A percentile compares a stretch with the other conserved stretches of the same genome.
Evolutionary conservation across 2,888 invertebrate species (phyloP).

Genomic region (Rotaria socialis): DNA sequence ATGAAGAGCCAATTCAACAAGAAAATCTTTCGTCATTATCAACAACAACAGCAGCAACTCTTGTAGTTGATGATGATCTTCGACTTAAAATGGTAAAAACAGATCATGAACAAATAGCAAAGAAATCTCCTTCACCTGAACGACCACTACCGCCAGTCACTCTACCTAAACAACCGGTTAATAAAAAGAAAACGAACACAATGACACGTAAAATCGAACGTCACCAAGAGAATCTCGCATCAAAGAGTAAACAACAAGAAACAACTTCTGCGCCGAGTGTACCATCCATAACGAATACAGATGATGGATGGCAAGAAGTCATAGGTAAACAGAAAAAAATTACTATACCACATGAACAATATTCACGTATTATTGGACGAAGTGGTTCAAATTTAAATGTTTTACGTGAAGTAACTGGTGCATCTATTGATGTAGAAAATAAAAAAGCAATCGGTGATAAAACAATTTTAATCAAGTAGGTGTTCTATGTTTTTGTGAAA

Average conservation of each 20-base stretch:
- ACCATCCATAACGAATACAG: background rate
- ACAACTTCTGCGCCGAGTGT: background rate
- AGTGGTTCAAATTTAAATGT: slow-evolving; percentile 97
- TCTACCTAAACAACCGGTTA: background rate
- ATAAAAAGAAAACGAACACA: slow-evolving; percentile 16
- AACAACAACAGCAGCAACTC: background rate
- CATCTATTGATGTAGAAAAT: slow-evolving; percentile 96
- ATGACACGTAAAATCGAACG: slow-evolving; percentile 26
- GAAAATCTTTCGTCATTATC: background rate
- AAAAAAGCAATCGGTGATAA: slow-evolving; percentile 63
- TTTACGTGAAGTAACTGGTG: slow-evolving; percentile 88
- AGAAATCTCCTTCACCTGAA: background rate
- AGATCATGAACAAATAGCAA: background rate
- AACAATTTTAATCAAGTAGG: slow-evolving; percentile 15
- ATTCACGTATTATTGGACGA: slow-evolving; percentile 91
- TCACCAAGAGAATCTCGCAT: background rate
- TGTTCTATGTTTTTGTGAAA: background rate
- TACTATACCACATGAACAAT: slow-evolving; percentile 85
- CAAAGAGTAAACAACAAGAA: background rate
- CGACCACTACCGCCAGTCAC: background rate
- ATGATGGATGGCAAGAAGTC: slow-evolving; percentile 40
- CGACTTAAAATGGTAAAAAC: background rate
- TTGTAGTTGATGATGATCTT: slow-evolving; percentile 14
- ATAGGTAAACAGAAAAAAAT: slow-evolving; percentile 71
- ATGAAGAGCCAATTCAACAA: background rate